These are phyloP conservation scores for Lophius americanus DNA, from an alignment of 2,797 vertebrate genomes.

Conservation along the genomic window DNA sequence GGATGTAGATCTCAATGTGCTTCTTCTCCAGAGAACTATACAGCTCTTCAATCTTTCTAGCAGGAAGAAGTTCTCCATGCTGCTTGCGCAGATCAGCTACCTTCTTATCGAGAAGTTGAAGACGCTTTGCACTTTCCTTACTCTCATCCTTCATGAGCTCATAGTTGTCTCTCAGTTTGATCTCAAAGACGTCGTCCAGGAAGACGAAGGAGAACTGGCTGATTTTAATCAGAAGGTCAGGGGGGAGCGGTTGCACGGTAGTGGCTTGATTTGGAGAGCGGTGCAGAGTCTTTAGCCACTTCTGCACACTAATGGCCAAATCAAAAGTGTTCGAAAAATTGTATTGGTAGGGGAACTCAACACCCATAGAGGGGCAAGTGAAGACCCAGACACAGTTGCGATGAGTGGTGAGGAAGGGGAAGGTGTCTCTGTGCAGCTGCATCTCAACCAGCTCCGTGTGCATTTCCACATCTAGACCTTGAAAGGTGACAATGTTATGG, in stretches of 20 bases:
- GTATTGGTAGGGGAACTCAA: slow-evolving; percentile 98
- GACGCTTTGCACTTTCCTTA: slow-evolving; percentile 94
- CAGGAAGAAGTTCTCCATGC: slow-evolving; percentile 94
- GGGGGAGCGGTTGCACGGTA: slow-evolving; percentile 77
- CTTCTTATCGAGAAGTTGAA: slow-evolving; percentile 93
- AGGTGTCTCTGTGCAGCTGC: slow-evolving; percentile 85
- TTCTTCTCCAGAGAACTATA: slow-evolving; percentile 96
- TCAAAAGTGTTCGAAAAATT: slow-evolving; percentile 95
- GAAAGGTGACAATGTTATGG: slow-evolving; percentile 91
- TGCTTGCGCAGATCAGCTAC: slow-evolving; percentile 95
- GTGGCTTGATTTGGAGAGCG: slow-evolving; percentile 28
- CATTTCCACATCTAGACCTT: slow-evolving; percentile 84
- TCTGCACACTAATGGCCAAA: slow-evolving; percentile 90
- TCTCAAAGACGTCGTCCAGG: slow-evolving; percentile 94
- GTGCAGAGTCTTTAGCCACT: slow-evolving; percentile 95
- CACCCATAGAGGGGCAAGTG: slow-evolving; percentile 82
- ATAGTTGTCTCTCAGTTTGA: slow-evolving; percentile 97
- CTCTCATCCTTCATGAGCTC: slow-evolving; percentile 99
- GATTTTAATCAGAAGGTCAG: slow-evolving; percentile 89
- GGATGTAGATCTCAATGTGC: slow-evolving; percentile 99
- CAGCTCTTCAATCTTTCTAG: slow-evolving; percentile 97
- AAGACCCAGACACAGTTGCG: slow-evolving; percentile 90
- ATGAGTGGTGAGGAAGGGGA: slow-evolving; percentile 84
- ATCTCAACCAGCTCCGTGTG: slow-evolving; percentile 86
- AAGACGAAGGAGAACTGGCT: slow-evolving; percentile 95